phyloP scores from a whole-genome alignment of 2,113 vertebrate genomes.

The Rhizomys pruinosus region DNA sequence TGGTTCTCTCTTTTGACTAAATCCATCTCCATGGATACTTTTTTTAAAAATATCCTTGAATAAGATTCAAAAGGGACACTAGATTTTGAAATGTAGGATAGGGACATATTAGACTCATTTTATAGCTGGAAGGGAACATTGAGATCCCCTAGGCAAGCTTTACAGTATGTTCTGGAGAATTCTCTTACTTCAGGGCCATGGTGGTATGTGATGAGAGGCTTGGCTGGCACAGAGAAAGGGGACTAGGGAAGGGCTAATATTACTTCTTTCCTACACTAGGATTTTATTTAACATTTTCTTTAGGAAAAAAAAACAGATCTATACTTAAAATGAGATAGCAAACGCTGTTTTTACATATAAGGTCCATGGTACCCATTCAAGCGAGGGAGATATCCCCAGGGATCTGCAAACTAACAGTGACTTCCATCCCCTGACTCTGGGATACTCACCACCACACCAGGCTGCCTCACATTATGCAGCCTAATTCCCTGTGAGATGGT shows the following conservation, averaged over 20 bases:
- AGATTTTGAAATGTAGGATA: conserved; percentile 31
- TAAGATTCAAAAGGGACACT: conserved; percentile 28
- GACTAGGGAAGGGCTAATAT: not conserved
- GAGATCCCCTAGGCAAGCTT: not conserved
- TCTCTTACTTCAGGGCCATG: not conserved
- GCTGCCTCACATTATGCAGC: conserved; percentile 52
- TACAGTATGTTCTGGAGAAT: not conserved
- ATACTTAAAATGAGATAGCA: not conserved
- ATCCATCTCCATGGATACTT: not conserved
- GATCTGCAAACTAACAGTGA: fast-evolving
- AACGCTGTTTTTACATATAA: not conserved
- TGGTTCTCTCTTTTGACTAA: not conserved
- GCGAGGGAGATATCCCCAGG: not conserved
- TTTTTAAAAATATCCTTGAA: conserved; percentile 2
- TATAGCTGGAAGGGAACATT: not conserved
- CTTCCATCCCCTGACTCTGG: not conserved
- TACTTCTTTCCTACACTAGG: not conserved
- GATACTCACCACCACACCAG: not conserved
- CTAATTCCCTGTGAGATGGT: conserved; percentile 54
- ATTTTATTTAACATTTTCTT: conserved; percentile 1
- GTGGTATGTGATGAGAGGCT: not conserved
- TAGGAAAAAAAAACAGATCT: not conserved
- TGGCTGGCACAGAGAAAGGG: not conserved
- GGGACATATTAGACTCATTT: conserved; percentile 20
- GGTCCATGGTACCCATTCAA: not conserved